Percentiles rank a stretch among this genome's conserved stretches.
Conservation (phyloP, 2,888 invertebrate genomes). For the Calameuta idolon region DNA sequence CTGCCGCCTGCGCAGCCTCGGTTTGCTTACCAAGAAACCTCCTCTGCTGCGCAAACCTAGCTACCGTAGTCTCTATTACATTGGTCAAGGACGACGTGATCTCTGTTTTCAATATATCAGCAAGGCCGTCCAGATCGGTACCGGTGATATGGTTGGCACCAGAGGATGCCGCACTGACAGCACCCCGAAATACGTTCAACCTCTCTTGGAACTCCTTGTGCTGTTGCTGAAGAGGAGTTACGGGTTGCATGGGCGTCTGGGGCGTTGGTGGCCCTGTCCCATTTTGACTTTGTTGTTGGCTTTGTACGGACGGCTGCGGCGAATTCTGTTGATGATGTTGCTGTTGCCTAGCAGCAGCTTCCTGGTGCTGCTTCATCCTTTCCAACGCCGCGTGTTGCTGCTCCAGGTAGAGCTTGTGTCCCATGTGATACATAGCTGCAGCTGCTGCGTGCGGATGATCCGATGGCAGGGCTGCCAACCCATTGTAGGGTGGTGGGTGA, state of each 20-base stretch:
- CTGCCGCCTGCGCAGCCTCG: constrained; percentile 83
- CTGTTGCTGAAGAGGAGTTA: constrained; percentile 69
- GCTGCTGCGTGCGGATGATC: constrained; percentile 70
- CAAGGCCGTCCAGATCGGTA: constrained; percentile 87
- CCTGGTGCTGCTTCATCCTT: constrained; percentile 70
- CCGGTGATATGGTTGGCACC: constrained; percentile 76
- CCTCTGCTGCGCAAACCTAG: constrained; percentile 85
- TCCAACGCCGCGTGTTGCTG: constrained; percentile 70
- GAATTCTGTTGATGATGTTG: constrained; percentile 58
- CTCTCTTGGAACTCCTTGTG: constrained; percentile 79
- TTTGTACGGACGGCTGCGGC: constrained; percentile 64
- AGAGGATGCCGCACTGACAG: constrained; percentile 68
- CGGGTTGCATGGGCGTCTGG: constrained; percentile 63
- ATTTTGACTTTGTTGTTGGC: constrained; percentile 58
- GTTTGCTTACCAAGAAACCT: constrained; percentile 81
- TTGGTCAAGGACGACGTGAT: constrained; percentile 86
- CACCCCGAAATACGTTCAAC: constrained; percentile 80
- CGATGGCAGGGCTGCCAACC: constrained; percentile 70
- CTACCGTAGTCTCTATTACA: constrained; percentile 89
- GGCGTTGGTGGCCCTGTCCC: constrained; percentile 60
- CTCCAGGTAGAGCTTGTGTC: constrained; percentile 58
- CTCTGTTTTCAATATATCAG: constrained; percentile 92
- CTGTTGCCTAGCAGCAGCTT: constrained; percentile 67
- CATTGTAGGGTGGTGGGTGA: constrained; percentile 70
- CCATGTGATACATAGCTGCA: constrained; percentile 66